A percentile compares a stretch with the other conserved stretches of the same genome.
Conservation (phyloP, 2,113 vertebrate genomes). For the Mastomys natalensis region DNA sequence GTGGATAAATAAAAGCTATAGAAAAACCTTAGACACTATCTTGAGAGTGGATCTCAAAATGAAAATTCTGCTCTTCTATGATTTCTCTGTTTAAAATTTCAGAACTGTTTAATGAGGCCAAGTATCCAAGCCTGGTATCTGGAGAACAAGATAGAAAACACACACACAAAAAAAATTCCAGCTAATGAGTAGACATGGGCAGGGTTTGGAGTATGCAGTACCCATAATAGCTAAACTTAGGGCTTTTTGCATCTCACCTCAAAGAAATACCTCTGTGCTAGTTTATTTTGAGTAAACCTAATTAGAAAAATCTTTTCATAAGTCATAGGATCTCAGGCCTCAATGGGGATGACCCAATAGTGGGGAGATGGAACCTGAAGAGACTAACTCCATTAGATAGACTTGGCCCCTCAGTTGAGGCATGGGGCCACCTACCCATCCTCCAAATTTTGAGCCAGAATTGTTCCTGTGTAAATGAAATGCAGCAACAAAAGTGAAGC, state of each 20-base stretch:
- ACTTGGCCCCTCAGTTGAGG: too few relatives aligned
- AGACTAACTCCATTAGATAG: too few relatives aligned
- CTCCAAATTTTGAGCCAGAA: too few relatives aligned
- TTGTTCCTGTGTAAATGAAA: too few relatives aligned
- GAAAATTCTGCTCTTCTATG: constrained; percentile 5
- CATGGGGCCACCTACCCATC: too few relatives aligned
- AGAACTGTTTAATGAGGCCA: background rate
- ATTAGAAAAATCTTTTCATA: background rate
- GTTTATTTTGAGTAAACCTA: background rate
- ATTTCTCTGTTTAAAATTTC: background rate
- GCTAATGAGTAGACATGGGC: background rate
- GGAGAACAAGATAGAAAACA: background rate
- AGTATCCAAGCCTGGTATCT: background rate
- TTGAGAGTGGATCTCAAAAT: constrained; percentile 1
- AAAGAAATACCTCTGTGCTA: background rate
- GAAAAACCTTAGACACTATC: background rate
- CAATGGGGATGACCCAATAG: too few relatives aligned
- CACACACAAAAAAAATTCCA: background rate
- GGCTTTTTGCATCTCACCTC: background rate
- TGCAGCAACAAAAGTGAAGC: too few relatives aligned
- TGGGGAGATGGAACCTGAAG: too few relatives aligned
- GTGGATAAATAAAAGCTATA: background rate
- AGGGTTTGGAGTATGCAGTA: background rate
- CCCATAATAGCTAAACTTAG: background rate
- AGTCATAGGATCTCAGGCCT: too few relatives aligned